Base-by-base conservation (phyloP, 2,888 invertebrate species). In the Caenorhabditis virilis region DNA sequence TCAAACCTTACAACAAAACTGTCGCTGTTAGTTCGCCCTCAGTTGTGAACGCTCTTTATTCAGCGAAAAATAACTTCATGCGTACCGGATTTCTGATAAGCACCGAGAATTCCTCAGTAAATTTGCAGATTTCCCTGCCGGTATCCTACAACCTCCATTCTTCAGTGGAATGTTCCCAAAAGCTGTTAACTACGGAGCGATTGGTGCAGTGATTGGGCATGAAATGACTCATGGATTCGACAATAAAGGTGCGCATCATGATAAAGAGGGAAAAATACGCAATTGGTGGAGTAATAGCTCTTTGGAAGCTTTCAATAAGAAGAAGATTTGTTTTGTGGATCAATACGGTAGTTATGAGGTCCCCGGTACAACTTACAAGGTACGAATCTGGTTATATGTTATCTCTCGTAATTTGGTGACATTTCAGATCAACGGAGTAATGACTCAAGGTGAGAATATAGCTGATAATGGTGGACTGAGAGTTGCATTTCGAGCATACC, bases 121-220 rank as follows among this genome's bases (percentile, higher is more conserved):
- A n/a, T n/a, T n/a, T n/a, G n/a, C n/a, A n/a, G 95, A 94, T 0
- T 95, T 97, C 83, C 95, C 95, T 0, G 95, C 95, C 2, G 95
- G 95, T 0, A 95, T 97, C 43, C 87, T 97, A 0, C 95, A 97
- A 83, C 88, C 90, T 55, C 95, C 95, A 0, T 95, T 95, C 85
- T 97, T 93, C 84, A 91, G 93, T 74, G 89, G 90, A 0, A 88
- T 89, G 65, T 92, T 91, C 84, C 93, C n/a, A n/a, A n/a, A n/a
- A n/a, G n/a, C n/a, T n/a, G n/a, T n/a, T n/a, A n/a, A n/a, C n/a
- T n/a, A n/a, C 93, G 0, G 89, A 89, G 78, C 91, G 93, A 84
- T 83, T 48, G 83, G 84, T 35, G 78, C 82, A 7, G 81, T 83
- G 6, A 82, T 83, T 30, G 83, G 83, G 15, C 83, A 83, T 62